Base-by-base conservation (phyloP, 2,797 vertebrate genomes). In the Amblyopsis hoosieri region DNA sequence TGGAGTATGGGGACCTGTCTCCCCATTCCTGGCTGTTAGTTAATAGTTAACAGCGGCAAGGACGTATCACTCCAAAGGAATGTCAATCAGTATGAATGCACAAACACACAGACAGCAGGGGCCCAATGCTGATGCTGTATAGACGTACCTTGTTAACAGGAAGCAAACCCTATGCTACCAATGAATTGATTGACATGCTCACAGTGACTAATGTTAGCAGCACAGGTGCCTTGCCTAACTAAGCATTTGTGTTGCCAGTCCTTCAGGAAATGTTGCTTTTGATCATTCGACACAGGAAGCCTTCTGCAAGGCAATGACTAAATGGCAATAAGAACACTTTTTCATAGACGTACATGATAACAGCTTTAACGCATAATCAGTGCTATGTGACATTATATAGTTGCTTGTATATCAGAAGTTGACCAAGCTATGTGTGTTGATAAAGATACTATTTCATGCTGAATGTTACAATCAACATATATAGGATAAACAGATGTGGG, bases 141-240 rank as follows among this genome's bases (percentile, higher is more conserved):
- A 86, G 85, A 87, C 82, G 86, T 74, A 80, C 78, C 90, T 90
- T 87, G 90, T 89, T 89, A 89, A 89, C 87, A 91, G 91, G 89
- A 92, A 92, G 88, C 80, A 54, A 72, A 91, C 76, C 85, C 85
- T 70, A 74, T 87, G 82, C 79, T 75, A 47, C 80, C 74, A 67
- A 74, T 74, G 77, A 74, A 68, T 69, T 90, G 90, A 90, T 82
- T 87, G 87, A 91, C 84, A 87, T 79, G 79, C 82, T 84, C 78
- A 68, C 78, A 59, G 80, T 82, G 79, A 87, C 82, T 82, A 80
- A 85, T 78, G 79, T 73, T 74, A 85, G 75, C 77, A 80, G 70
- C 69, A 50, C 66, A 60, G 57, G 15, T 57, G 67, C 60, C 64
- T 72, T 69, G 69, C 60, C 57, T 67, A 66, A 47, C 63, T 56